Conservation (phyloP, 2,797 vertebrate species). For the Sylvia borin region DNA sequence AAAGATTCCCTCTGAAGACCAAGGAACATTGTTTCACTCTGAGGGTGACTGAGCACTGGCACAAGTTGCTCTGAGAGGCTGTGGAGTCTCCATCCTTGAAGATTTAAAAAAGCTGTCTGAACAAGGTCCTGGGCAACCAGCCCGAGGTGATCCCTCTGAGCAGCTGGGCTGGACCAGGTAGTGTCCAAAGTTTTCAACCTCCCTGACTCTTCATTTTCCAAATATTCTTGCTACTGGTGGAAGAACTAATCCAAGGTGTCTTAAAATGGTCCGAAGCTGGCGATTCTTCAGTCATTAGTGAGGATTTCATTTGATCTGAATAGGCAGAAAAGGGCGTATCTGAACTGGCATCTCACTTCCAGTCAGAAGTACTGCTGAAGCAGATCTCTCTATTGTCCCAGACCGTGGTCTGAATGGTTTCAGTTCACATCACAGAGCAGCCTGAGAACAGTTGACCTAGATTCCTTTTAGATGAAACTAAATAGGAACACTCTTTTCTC, state of each 20-base stretch:
- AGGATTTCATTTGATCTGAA: background rate
- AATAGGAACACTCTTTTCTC: constrained; percentile 6
- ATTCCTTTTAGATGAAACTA: constrained; percentile 37
- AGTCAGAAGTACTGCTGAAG: background rate
- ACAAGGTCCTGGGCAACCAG: background rate
- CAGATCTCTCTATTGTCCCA: background rate
- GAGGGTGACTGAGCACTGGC: background rate
- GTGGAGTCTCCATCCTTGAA: background rate
- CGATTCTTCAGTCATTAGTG: background rate
- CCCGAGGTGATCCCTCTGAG: background rate
- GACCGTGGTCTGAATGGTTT: background rate
- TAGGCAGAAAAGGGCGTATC: background rate
- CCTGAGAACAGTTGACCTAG: constrained; percentile 19
- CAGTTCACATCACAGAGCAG: background rate
- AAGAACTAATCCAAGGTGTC: background rate
- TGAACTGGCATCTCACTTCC: background rate
- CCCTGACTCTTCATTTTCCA: background rate
- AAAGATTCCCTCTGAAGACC: background rate
- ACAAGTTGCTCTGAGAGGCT: background rate
- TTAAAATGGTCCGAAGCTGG: background rate
- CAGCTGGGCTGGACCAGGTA: background rate
- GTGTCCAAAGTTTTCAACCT: background rate
- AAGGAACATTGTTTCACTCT: background rate
- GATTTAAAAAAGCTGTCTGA: background rate
- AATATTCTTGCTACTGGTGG: background rate